These are phyloP conservation scores for Lordiphosa fenestrarum DNA, from an alignment of 2,888 invertebrate species.

Conservation along the genomic window DNA sequence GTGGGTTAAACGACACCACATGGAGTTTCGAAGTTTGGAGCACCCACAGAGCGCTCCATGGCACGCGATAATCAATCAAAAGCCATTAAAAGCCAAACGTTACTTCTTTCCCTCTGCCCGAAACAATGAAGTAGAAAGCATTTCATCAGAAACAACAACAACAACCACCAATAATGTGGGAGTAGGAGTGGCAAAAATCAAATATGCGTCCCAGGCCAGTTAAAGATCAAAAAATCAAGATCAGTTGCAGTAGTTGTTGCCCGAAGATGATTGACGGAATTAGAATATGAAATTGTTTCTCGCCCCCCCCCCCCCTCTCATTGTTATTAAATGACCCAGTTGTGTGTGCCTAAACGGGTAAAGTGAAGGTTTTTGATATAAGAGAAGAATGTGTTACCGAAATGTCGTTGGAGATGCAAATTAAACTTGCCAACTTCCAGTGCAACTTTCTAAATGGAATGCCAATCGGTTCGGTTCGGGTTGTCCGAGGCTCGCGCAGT, in stretches of 20 bases:
- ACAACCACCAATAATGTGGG: slow-evolving; percentile 17
- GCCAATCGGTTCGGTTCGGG: slow-evolving; percentile 29
- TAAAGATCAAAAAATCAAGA: slow-evolving; percentile 73
- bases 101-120: slow-evolving; percentile 23
- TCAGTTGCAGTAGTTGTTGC: slow-evolving; percentile 53
- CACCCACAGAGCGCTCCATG: slow-evolving; percentile 68
- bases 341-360: slow-evolving; percentile 55
- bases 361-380: slow-evolving; percentile 63
- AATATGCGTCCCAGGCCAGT: slow-evolving; percentile 62
- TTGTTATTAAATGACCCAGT: slow-evolving; percentile 76
- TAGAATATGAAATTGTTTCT: slow-evolving; percentile 73
- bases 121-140: slow-evolving; percentile 74
- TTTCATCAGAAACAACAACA: slow-evolving; percentile 59
- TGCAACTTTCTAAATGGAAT: slow-evolving; percentile 71
- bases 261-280: slow-evolving; percentile 73
- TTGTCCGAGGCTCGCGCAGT: slow-evolving; percentile 5
- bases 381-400: slow-evolving; percentile 56
- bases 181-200: slow-evolving; percentile 68
- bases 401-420: no score
- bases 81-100: slow-evolving; percentile 73
- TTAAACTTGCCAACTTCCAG: slow-evolving; percentile 33
- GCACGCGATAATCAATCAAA: slow-evolving; percentile 76
- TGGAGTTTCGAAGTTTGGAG: slow-evolving; percentile 46
- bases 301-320: slow-evolving; percentile 2
- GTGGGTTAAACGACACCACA: slow-evolving; percentile 72